These are phyloP conservation scores for Dione juno DNA, from an alignment of 2,888 invertebrate species.

Conservation along the genomic window DNA sequence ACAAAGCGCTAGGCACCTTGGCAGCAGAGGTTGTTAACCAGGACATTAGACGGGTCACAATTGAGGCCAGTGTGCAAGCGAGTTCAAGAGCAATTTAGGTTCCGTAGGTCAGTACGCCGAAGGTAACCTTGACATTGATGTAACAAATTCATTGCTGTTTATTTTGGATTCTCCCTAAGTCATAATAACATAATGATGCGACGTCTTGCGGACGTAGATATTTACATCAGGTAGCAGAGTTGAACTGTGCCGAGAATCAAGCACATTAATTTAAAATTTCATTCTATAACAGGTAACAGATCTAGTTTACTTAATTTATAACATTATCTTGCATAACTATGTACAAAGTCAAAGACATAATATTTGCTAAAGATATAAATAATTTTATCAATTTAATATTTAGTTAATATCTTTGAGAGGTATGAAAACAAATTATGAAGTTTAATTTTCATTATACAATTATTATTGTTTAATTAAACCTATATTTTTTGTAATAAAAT, in stretches of 20 bases:
- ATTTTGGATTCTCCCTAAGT: constrained; percentile 20
- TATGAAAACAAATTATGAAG: not conserved
- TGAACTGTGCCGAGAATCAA: not conserved
- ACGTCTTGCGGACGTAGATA: constrained; percentile 2
- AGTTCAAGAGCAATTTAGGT: constrained; percentile 84
- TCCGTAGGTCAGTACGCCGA: constrained; percentile 83
- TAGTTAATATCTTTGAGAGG: not conserved
- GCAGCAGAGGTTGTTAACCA: constrained; percentile 83
- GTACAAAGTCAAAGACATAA: not conserved
- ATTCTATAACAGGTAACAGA: constrained; percentile 9
- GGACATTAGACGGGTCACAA: constrained; percentile 81
- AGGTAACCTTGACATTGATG: constrained; percentile 82
- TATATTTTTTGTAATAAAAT: not conserved
- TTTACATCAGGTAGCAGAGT: not conserved
- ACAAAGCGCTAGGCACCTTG: constrained; percentile 74
- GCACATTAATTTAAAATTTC: not conserved
- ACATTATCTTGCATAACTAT: constrained; percentile 4
- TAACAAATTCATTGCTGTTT: constrained; percentile 51
- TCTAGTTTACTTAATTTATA: not conserved
- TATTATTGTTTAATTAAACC: not conserved
- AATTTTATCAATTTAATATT: not conserved
- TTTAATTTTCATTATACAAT: not conserved
- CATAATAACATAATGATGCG: constrained; percentile 8
- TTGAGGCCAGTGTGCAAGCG: constrained; percentile 83
- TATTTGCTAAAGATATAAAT: not conserved